Conservation (phyloP, 1,140 invertebrate species). For the Campoletis sonorensis region DNA sequence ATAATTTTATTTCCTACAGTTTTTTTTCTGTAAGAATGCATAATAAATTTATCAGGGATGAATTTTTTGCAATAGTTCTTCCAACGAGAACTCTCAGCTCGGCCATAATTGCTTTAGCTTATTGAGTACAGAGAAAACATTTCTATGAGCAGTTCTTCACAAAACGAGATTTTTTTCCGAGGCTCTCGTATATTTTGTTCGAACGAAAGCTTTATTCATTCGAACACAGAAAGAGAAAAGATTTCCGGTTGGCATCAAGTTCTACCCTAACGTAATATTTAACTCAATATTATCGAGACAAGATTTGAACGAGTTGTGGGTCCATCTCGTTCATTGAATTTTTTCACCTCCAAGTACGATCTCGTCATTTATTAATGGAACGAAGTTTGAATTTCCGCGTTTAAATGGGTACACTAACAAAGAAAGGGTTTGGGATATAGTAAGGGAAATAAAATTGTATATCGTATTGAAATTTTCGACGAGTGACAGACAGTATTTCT, state of each 20-base stretch:
- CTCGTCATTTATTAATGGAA: too few species aligned
- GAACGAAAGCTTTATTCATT: conserved; percentile 32
- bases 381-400: too few species aligned
- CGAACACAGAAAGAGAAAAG: background rate
- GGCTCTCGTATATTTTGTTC: conserved; percentile 35
- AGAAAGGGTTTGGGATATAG: too few species aligned
- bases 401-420: too few species aligned
- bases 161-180: background rate
- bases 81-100: background rate
- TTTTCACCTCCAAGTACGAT: too few species aligned
- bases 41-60: too few species aligned
- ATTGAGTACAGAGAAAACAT: background rate
- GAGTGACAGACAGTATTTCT: background rate
- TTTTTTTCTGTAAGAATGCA: too few species aligned
- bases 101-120: background rate
- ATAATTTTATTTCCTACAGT: too few species aligned
- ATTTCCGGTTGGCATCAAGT: background rate
- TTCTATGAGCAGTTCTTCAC: background rate
- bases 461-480: background rate
- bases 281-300: conserved; percentile 9
- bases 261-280: conserved; percentile 26
- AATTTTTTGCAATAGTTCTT: background rate
- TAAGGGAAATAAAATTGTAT: background rate
- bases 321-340: conserved; percentile 4
- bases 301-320: conserved; percentile 20